Base-by-base conservation (phyloP, 2,113 vertebrate species). In the Verasper variegatus region DNA sequence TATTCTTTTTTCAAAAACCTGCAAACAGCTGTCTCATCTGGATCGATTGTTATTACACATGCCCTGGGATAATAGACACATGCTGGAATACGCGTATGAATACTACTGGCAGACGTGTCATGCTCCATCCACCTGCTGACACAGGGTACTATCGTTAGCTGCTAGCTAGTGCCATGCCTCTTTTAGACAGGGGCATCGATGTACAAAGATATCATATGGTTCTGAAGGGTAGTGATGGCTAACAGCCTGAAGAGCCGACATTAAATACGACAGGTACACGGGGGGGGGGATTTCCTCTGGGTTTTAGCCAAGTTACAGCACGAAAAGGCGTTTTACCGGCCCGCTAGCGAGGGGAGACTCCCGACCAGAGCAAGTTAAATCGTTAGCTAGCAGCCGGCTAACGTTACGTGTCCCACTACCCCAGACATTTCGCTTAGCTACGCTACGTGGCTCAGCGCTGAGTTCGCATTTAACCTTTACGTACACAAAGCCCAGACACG, bases 141-240 rank as follows among this genome's bases (percentile, higher is more conserved):
- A 88, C 72, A 62, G 61, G 37, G 62, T 72, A 70, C 81, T 80
- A 24, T 35, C 56, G 76, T 78, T 90, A 90, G 89, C 88, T 37
- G 78, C 75, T 88, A 88, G 87, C 89, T 75, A 26, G 31, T 21
- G 73, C 88, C 87, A 91, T 87, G 92, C 92, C 90, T 74, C 64
- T 66, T 77, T 67, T 1, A 71, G 24, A 85, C 71, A 42, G 12
- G 59, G 26, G 55, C 68, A 79, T 82, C 66, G 7, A 21, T 15
- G 56, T 24, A 70, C 42, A 24, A 78, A 47, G 6, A 62, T 80
- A 18, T 70, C 80, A 80, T 82, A 78, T 81, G 78, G 51, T 40
- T 71, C 26, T 8, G 5, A 14, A 20, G 14, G 20, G 20, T 18
- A 54, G 14, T 40, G 12, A 52, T 1, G 49, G 14, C 23, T 13